Evolutionary conservation across 2,888 invertebrate genomes (phyloP).

Genomic region (Pegoplata infirma): DNA sequence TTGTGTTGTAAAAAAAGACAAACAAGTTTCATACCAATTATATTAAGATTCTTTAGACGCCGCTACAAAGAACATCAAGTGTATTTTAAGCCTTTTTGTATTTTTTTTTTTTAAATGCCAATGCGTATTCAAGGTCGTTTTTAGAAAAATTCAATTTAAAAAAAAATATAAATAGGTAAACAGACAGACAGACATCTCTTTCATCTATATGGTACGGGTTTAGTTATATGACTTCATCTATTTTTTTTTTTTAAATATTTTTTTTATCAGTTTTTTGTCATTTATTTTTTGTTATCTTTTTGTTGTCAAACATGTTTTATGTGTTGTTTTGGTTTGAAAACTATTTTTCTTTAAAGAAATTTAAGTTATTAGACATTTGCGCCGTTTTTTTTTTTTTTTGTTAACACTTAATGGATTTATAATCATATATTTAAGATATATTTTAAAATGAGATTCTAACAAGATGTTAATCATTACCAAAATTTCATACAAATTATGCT

Average conservation of each 20-base stretch:
- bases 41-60: no score
- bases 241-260: slow-evolving; percentile 2
- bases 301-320: slow-evolving; percentile 52
- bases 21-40: no score
- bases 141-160: background rate
- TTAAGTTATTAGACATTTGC: background rate
- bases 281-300: slow-evolving; percentile 28
- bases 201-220: background rate
- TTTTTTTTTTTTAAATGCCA: no score
- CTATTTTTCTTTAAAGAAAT: background rate
- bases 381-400: no score
- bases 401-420: background rate
- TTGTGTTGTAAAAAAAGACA: no score
- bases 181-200: background rate
- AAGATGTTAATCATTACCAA: no score
- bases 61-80: no score
- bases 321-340: background rate
- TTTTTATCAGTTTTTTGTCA: slow-evolving; percentile 23
- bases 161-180: background rate
- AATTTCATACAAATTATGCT: no score
- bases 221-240: slow-evolving; percentile 51
- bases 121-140: slow-evolving; percentile 12
- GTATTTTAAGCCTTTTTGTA: background rate
- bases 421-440: background rate
- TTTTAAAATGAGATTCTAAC: no score